Percentiles rank a stretch among this genome's conserved stretches.
Conservation (phyloP, 2,888 invertebrate species). For the Erebia palarica region DNA sequence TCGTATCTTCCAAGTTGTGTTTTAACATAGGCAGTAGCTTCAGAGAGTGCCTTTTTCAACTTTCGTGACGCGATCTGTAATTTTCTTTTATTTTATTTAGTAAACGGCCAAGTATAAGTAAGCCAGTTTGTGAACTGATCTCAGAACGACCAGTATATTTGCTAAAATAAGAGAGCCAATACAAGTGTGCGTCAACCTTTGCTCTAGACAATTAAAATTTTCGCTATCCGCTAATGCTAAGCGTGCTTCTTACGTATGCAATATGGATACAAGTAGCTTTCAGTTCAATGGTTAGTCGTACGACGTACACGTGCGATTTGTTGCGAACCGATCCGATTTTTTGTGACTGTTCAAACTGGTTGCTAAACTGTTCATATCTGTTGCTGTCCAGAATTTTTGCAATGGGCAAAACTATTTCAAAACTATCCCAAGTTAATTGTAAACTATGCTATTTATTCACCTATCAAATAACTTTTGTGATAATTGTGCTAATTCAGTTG, state of each 20-base stretch:
- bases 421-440: too few relatives aligned
- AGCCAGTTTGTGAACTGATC: constrained; percentile 73
- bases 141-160: constrained; percentile 78
- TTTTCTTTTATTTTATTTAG: not conserved
- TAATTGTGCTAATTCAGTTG: too few relatives aligned
- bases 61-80: not conserved
- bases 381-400: not conserved
- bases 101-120: constrained; percentile 46
- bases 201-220: not conserved
- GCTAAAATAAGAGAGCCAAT: constrained; percentile 10
- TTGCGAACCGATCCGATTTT: not conserved
- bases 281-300: constrained; percentile 1
- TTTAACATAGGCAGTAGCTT: too few relatives aligned
- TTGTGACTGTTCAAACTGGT: not conserved
- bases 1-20: too few relatives aligned
- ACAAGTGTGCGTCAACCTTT: not conserved
- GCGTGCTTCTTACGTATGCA: constrained; percentile 14
- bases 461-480: too few relatives aligned
- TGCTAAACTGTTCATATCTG: not conserved
- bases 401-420: too few relatives aligned
- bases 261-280: constrained; percentile 21
- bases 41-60: not conserved
- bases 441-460: too few relatives aligned
- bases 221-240: not conserved
- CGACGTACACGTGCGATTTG: not conserved